These are phyloP conservation scores for Enchytraeus crypticus DNA, from an alignment of 2,888 invertebrate genomes.

Conservation along the genomic window DNA sequence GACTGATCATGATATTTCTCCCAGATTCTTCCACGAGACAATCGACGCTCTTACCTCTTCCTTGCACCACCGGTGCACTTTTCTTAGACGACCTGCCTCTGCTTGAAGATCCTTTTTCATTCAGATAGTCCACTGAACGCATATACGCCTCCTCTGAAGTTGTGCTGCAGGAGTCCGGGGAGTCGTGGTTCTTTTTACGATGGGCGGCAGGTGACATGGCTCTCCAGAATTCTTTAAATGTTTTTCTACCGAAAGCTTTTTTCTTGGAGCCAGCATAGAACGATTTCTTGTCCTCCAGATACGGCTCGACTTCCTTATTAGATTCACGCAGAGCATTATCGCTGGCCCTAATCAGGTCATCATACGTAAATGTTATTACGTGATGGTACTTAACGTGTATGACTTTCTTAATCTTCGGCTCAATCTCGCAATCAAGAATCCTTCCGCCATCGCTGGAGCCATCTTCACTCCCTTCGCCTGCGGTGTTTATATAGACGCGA, in stretches of 20 bases:
- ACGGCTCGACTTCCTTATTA: neutral
- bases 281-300: neutral
- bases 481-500: too few species aligned
- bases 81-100: too few species aligned
- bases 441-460: too few species aligned
- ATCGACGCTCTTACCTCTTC: neutral
- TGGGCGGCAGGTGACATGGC: neutral
- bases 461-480: too few species aligned
- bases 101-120: neutral
- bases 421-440: too few species aligned
- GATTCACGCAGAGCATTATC: too few species aligned
- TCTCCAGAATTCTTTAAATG: neutral
- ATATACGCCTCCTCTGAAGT: neutral
- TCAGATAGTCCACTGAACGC: neutral
- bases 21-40: neutral
- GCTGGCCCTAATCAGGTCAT: neutral
- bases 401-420: neutral
- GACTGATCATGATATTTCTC: too few species aligned
- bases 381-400: neutral
- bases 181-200: neutral
- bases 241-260: neutral
- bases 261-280: neutral
- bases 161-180: neutral
- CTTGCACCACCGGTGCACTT: neutral
- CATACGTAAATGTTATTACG: neutral